Evolutionary conservation across 2,113 vertebrate species (phyloP).

Genomic region (Xiphorhynchus elegans): DNA sequence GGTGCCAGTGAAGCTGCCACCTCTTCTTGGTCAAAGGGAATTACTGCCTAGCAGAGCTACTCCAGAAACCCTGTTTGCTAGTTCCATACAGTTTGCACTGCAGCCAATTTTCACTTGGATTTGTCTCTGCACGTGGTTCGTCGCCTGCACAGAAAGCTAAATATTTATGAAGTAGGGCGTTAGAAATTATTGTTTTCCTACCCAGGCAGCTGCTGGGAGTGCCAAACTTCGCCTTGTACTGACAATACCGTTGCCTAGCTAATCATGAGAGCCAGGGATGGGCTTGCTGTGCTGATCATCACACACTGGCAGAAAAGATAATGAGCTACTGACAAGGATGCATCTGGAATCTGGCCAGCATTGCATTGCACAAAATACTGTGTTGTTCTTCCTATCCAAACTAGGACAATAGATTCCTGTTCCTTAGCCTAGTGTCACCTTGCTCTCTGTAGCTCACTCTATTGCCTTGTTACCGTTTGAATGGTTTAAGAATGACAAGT

Average conservation of each 20-base stretch:
- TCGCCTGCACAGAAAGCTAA: constrained; percentile 10
- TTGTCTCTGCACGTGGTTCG: constrained; percentile 6
- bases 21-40: neutral
- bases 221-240: constrained; percentile 43
- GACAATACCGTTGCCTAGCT: constrained; percentile 32
- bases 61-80: neutral
- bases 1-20: neutral
- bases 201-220: constrained; percentile 39
- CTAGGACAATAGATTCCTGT: neutral
- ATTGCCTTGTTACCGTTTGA: neutral
- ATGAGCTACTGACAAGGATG: constrained; percentile 40
- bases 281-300: constrained; percentile 40
- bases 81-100: neutral
- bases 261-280: constrained; percentile 14
- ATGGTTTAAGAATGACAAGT: neutral
- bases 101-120: constrained; percentile 9
- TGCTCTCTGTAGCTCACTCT: neutral
- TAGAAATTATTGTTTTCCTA: constrained; percentile 54
- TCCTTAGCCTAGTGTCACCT: neutral
- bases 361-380: neutral
- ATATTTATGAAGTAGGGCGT: constrained; percentile 38
- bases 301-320: neutral
- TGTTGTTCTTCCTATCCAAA: neutral
- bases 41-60: neutral
- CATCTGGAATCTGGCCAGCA: neutral